Base-by-base conservation (phyloP, 2,113 vertebrate species). In the Paramisgurnus dabryanus region DNA sequence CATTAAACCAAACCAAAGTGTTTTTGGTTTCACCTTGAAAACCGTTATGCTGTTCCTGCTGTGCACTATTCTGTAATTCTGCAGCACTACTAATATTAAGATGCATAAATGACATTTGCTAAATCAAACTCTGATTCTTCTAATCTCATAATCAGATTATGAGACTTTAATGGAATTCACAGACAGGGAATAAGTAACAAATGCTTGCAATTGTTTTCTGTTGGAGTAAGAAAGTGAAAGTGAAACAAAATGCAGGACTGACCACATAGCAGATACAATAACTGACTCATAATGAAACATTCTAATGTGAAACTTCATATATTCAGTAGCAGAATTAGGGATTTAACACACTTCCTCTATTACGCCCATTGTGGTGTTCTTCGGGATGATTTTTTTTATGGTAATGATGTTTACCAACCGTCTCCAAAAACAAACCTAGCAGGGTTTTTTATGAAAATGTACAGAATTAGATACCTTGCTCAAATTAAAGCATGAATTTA, bases 291-390 rank as follows among this genome's bases (percentile, higher is more conserved):
- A 49, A 53, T 63, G 45, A 76, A 77, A 69, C n/a, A 34, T 41
- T n/a, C 27, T 22, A 15, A 12, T 40, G n/a, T n/a, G 22, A 77
- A 72, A 18, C 55, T 47, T 27, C 49, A 69, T 39, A 49, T 7
- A 22, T 22, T 60, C 15, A 17, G 57, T 55, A 60, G 12, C 53
- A 27, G 53, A 13, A 67, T 63, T 49, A 41, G n/a, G n/a, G 43
- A 78, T 67, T 64, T 40, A 50, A 73, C 55, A 64, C 15, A 57
- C 39, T 78, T 81, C 69, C 79, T 84, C 18, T 40, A 1, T n/a
- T 17, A 68, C 40, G 40, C 50, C 53, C 8, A 17, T n/a, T 9
- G 8, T 66, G 41, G 34, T 40, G 18, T 34, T 60, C 22, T 34
- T 60, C 70, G 73, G 69, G 34, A 80, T 40, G 49, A 55, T 47